Base-by-base conservation (phyloP, 1,140 invertebrate genomes). In the Tigriopus japonicus region DNA sequence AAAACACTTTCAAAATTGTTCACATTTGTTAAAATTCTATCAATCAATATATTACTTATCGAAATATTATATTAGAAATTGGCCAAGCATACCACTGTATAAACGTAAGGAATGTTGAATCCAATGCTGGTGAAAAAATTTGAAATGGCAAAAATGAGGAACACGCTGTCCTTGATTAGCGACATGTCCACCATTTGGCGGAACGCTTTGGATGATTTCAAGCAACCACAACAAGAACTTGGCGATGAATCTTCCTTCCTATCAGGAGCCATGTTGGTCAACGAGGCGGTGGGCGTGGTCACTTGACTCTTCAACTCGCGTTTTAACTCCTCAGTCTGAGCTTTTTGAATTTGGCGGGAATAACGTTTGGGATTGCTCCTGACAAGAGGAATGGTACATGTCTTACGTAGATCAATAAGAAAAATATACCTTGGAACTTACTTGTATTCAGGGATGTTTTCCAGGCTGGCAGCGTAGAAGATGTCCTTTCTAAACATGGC, bases 41-140 rank as follows among this genome's bases (percentile, higher is more conserved):
- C n/a, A n/a, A n/a, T n/a, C n/a, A n/a, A n/a, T n/a, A n/a, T n/a
- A n/a, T n/a, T n/a, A n/a, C n/a, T n/a, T n/a, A n/a, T n/a, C n/a
- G n/a, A n/a, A n/a, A n/a, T n/a, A n/a, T n/a, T n/a, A n/a, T n/a
- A n/a, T n/a, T n/a, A n/a, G n/a, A n/a, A 35, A 35, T 9, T 9
- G 3, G 3, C 9, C 14, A 49, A 17, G 68, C 74, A 73, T 67
- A 78, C 78, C 62, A 81, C 80, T 43, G 87, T 77, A 71, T 85
- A 88, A 64, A 95, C 77, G 74, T 93, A 87, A 59, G 93, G 93
- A 67, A 94, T 82, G 71, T 95, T 92, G 75, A 94, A 98, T 40
- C 93, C 93, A 65, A 98, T 86, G 69, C 86, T 92, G 7, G 91
- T 97, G 67, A 89, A 81, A 69, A 97, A 93, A 72, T 98, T 97